Evolutionary conservation across 2,888 invertebrate species (phyloP).

Genomic region (Deilephila porcellus): DNA sequence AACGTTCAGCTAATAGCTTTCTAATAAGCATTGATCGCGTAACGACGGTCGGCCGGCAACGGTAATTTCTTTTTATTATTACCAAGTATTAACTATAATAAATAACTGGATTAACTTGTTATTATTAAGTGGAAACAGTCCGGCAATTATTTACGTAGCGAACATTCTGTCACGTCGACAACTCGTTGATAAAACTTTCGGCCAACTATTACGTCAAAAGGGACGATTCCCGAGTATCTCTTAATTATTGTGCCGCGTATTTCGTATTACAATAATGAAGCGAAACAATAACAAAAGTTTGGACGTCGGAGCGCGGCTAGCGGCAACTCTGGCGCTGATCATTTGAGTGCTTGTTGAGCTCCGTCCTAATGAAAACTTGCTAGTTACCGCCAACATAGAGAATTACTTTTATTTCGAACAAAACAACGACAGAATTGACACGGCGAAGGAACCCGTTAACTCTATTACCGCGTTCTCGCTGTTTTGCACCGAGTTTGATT

Average conservation of each 20-base stretch:
- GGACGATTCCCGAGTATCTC: conserved; percentile 77
- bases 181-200: conserved; percentile 72
- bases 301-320: conserved; percentile 69
- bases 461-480: conserved; percentile 44
- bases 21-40: conserved; percentile 62
- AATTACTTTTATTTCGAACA: conserved; percentile 70
- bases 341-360: conserved; percentile 80
- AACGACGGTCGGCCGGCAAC: conserved; percentile 45
- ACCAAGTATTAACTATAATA: conserved; percentile 56
- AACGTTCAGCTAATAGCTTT: conserved; percentile 62
- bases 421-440: conserved; percentile 58
- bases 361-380: conserved; percentile 79
- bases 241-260: conserved; percentile 82
- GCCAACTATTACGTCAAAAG: conserved; percentile 73
- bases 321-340: conserved; percentile 74
- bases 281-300: conserved; percentile 83
- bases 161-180: conserved; percentile 71
- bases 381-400: conserved; percentile 66
- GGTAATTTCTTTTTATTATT: conserved; percentile 59
- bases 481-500: conserved; percentile 29
- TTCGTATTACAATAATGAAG: conserved; percentile 84
- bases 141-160: conserved; percentile 71
- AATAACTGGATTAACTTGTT: conserved; percentile 68
- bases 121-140: conserved; percentile 65
- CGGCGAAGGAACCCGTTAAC: conserved; percentile 52